Conservation (phyloP, 2,888 invertebrate species). For the Lasioglossum vierecki region DNA sequence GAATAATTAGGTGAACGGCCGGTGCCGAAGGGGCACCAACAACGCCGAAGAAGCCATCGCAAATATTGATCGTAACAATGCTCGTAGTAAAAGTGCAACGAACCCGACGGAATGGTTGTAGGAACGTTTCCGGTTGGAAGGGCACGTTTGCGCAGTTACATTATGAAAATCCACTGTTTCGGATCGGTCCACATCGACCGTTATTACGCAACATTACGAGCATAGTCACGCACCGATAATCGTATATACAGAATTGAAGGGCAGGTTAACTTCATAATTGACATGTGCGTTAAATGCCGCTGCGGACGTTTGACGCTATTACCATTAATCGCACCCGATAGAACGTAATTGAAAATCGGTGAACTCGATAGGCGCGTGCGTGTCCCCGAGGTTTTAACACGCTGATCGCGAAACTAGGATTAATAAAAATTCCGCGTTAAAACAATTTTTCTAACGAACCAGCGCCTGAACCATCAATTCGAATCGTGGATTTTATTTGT, state of each 20-base stretch:
- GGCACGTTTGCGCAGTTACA: conserved; percentile 17
- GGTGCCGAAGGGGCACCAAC: background rate
- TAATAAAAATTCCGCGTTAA: background rate
- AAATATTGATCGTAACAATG: conserved; percentile 27
- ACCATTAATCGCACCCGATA: conserved; percentile 49
- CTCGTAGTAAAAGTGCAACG: conserved; percentile 19
- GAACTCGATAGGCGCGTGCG: background rate
- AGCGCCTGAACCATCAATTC: background rate
- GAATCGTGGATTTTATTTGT: background rate
- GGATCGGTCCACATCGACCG: conserved; percentile 26
- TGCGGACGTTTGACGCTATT: conserved; percentile 36
- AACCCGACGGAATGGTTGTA: background rate
- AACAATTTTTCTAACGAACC: background rate
- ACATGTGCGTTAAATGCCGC: conserved; percentile 36
- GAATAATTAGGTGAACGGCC: conserved; percentile 2
- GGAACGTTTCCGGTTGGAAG: background rate
- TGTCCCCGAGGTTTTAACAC: background rate
- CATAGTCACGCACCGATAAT: conserved; percentile 41
- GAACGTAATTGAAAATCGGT: conserved; percentile 38
- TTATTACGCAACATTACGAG: conserved; percentile 24
- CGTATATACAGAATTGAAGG: conserved; percentile 30
- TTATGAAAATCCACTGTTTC: conserved; percentile 44
- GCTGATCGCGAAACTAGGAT: background rate
- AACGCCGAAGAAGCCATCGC: conserved; percentile 14
- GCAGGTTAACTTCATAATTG: conserved; percentile 46